Conservation (phyloP, 1,140 invertebrate genomes). For the Geopemphigus sp. region DNA sequence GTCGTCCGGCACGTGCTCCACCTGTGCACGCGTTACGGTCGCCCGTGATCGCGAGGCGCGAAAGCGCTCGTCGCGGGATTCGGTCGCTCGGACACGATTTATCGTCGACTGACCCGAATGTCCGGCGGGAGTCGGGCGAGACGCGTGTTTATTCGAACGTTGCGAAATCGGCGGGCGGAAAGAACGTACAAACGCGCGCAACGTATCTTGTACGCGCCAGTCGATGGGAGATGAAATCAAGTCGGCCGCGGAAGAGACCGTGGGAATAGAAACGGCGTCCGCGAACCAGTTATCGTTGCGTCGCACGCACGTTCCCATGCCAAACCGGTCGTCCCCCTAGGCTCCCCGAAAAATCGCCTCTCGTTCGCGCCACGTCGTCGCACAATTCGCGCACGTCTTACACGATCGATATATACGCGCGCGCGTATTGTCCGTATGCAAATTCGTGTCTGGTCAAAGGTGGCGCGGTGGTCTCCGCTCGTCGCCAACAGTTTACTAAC, state of each 20-base stretch:
- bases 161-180: neutral
- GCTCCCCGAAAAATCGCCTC: too few species aligned
- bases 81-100: neutral
- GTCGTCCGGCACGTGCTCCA: constrained; percentile 37
- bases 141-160: too few species aligned
- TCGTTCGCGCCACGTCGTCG: too few species aligned
- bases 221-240: neutral
- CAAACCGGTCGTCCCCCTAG: constrained; percentile 30
- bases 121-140: too few species aligned
- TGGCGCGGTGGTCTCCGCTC: neutral
- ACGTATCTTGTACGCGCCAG: too few species aligned
- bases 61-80: neutral
- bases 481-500: too few species aligned
- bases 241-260: neutral
- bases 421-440: neutral
- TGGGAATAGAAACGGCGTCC: neutral
- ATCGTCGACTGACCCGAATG: neutral
- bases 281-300: neutral
- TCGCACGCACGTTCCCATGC: neutral
- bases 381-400: neutral
- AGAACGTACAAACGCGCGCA: too few species aligned
- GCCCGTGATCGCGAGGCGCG: neutral
- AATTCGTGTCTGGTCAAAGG: too few species aligned
- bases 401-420: neutral
- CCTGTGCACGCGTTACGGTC: constrained; percentile 12